Evolutionary conservation across 2,113 vertebrate species (phyloP).

Genomic region (Microtus ochrogaster): DNA sequence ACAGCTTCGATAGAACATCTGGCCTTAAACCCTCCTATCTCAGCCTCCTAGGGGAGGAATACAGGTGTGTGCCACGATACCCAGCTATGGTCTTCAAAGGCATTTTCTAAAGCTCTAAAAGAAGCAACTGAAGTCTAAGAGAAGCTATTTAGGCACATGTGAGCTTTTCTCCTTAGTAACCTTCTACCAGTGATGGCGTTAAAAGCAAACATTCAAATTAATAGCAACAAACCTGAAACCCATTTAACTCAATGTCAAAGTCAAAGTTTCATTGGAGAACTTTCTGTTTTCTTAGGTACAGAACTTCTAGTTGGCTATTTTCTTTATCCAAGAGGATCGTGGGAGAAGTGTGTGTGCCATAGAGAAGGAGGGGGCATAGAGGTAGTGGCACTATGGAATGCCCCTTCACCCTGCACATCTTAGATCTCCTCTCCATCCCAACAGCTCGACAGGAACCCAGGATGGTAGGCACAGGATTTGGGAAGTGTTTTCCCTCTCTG

Average conservation of each 20-base stretch:
- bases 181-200: slow-evolving; percentile 6
- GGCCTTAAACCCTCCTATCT: neutral
- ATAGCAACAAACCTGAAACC: neutral
- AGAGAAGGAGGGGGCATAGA: neutral
- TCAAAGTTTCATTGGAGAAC: neutral
- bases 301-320: neutral
- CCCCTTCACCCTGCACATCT: neutral
- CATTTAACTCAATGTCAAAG: neutral
- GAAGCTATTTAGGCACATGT: neutral
- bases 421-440: neutral
- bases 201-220: slow-evolving; percentile 28
- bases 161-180: neutral
- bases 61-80: neutral
- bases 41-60: neutral
- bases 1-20: neutral
- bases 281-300: neutral
- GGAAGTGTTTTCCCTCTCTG: neutral
- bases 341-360: rapidly evolving
- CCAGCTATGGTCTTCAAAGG: neutral
- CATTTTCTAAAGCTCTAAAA: slow-evolving; percentile 12
- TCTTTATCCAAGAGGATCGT: neutral
- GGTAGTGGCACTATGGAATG: neutral
- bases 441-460: neutral
- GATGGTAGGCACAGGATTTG: neutral
- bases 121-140: neutral